phyloP scores from a whole-genome alignment of 2,113 vertebrate genomes.

The Ariopsis seemanni region DNA sequence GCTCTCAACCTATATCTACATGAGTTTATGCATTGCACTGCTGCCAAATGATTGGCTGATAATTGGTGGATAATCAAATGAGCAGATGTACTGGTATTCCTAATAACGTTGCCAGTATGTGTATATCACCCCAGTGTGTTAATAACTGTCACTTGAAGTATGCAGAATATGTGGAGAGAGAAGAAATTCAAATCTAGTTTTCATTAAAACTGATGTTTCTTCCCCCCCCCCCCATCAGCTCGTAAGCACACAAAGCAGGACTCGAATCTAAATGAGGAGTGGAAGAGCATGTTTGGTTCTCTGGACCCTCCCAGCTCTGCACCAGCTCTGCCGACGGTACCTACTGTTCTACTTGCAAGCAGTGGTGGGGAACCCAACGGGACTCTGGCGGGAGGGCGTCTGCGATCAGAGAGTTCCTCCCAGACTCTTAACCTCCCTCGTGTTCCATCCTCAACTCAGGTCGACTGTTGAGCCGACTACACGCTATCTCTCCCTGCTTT shows the following conservation, averaged over 20 bases:
- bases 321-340: conserved; percentile 65
- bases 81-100: neutral
- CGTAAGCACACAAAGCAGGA: conserved; percentile 95
- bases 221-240: conserved; percentile 66
- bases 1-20: neutral
- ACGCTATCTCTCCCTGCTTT: conserved; percentile 25
- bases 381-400: conserved; percentile 69
- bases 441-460: conserved; percentile 80
- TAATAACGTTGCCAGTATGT: neutral
- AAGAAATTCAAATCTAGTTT: neutral
- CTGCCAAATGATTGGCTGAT: neutral
- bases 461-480: conserved; percentile 58
- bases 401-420: conserved; percentile 76
- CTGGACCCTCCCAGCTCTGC: conserved; percentile 84
- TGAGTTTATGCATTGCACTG: neutral
- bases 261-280: conserved; percentile 95
- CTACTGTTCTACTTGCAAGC: conserved; percentile 70
- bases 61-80: neutral
- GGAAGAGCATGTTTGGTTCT: conserved; percentile 99
- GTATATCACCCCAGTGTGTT: neutral
- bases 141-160: neutral
- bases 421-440: conserved; percentile 71
- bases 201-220: conserved; percentile 7
- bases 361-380: conserved; percentile 69
- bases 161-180: neutral